Conservation (phyloP, 2,888 invertebrate species). For the Chrysolina haemoptera region DNA sequence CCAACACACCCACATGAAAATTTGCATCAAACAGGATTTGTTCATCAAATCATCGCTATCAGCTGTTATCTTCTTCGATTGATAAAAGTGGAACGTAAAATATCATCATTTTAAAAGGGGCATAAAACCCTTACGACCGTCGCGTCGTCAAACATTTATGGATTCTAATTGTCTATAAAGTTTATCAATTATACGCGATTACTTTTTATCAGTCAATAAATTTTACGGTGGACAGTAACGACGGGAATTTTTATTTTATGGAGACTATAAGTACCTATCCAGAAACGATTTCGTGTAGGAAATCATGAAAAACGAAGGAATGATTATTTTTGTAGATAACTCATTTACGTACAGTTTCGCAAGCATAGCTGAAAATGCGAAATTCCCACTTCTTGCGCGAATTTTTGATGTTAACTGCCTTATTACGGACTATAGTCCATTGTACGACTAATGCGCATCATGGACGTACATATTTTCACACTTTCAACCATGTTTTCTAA, state of each 20-base stretch:
- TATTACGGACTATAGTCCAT: no score
- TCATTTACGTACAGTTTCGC: background rate
- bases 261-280: conserved; percentile 39
- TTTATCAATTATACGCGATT: conserved; percentile 63
- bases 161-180: conserved; percentile 64
- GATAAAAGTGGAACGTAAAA: background rate
- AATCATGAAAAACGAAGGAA: background rate
- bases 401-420: no score
- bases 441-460: no score
- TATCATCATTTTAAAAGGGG: background rate
- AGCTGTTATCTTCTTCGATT: background rate
- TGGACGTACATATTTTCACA: no score
- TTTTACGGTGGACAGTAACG: conserved; percentile 55
- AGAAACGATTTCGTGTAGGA: conserved; percentile 10
- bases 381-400: no score
- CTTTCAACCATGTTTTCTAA: no score
- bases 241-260: conserved; percentile 50
- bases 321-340: conserved; percentile 8
- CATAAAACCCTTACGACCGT: conserved; percentile 9
- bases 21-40: background rate
- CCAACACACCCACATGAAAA: background rate
- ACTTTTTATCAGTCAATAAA: conserved; percentile 60
- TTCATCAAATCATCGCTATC: background rate
- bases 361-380: no score
- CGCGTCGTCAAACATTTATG: conserved; percentile 55